A percentile compares a stretch with the other conserved stretches of the same genome.
Conservation (phyloP, 2,113 vertebrate species). For the Varanus komodoensis region DNA sequence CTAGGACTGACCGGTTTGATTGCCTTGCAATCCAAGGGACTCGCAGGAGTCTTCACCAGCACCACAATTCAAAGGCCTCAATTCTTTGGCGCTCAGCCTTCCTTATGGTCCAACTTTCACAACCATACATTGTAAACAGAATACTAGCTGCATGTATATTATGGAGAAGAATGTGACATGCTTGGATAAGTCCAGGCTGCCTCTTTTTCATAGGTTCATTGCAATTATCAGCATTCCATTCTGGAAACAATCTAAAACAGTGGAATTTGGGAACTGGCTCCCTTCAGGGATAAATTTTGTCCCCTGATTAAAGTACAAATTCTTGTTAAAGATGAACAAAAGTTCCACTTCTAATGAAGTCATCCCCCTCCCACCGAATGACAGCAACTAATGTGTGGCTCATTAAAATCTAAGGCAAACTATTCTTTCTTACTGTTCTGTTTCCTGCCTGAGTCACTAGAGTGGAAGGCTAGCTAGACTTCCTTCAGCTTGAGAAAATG, state of each 20-base stretch:
- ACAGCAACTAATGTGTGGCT: slow-evolving; percentile 36
- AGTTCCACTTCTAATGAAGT: slow-evolving; percentile 61
- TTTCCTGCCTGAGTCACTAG: fast-evolving
- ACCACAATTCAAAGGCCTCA: too few relatives aligned
- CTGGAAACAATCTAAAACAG: not conserved
- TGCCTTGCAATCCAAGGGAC: too few relatives aligned
- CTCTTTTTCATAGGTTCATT: not conserved
- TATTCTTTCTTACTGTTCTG: not conserved
- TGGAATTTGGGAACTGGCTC: not conserved
- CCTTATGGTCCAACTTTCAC: too few relatives aligned
- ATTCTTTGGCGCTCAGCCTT: too few relatives aligned
- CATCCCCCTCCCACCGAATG: not conserved
- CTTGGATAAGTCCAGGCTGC: not conserved
- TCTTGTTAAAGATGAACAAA: slow-evolving; percentile 51
- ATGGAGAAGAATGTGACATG: not conserved
- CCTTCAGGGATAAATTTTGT: not conserved
- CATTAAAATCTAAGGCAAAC: slow-evolving; percentile 56
- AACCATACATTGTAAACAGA: too few relatives aligned
- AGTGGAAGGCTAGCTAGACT: not conserved
- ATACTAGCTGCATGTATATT: not conserved
- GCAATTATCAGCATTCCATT: not conserved
- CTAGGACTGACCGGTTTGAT: too few relatives aligned
- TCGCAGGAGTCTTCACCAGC: too few relatives aligned
- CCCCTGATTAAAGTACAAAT: slow-evolving; percentile 60
- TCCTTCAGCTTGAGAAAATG: not conserved